These are phyloP conservation scores for Montipora capitata DNA, from an alignment of 92 coral and sea anemone genomes.

Conservation along the genomic window DNA sequence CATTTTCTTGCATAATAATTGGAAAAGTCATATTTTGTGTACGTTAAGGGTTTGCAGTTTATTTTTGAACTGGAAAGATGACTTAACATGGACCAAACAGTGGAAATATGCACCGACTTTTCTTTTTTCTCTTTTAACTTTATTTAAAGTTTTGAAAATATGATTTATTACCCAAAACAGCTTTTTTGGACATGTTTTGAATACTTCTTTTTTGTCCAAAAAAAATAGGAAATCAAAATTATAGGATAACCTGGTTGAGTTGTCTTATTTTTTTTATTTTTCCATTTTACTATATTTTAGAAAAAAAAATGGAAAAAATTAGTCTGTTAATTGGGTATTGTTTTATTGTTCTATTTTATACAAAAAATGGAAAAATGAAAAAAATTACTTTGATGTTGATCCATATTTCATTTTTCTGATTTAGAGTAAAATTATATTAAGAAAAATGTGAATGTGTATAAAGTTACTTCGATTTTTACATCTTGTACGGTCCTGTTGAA, in stretches of 20 bases:
- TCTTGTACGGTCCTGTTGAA: too few relatives aligned
- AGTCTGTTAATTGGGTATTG: not conserved
- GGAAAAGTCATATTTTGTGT: not conserved
- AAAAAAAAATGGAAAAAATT: not conserved
- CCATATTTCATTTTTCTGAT: not conserved
- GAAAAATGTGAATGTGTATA: too few relatives aligned
- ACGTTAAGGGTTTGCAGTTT: not conserved
- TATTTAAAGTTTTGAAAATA: not conserved
- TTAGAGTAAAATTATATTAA: not conserved
- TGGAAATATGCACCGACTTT: not conserved
- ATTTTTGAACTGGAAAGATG: not conserved
- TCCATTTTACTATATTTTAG: not conserved
- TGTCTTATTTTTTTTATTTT: not conserved
- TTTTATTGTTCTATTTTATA: not conserved
- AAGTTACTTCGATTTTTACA: too few relatives aligned
- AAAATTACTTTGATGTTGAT: not conserved
- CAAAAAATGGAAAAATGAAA: not conserved
- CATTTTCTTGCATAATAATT: not conserved
- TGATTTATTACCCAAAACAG: not conserved
- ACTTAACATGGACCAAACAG: not conserved
- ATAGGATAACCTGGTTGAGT: not conserved
- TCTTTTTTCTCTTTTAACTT: not conserved
- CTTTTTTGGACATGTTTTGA: not conserved
- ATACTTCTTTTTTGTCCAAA: not conserved
- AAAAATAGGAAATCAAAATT: not conserved